A percentile compares a stretch with the other conserved stretches of the same genome.
These are phyloP conservation scores for Drosophila subsilvestris DNA, from an alignment of 2,888 invertebrate genomes.

Conservation along the genomic window DNA sequence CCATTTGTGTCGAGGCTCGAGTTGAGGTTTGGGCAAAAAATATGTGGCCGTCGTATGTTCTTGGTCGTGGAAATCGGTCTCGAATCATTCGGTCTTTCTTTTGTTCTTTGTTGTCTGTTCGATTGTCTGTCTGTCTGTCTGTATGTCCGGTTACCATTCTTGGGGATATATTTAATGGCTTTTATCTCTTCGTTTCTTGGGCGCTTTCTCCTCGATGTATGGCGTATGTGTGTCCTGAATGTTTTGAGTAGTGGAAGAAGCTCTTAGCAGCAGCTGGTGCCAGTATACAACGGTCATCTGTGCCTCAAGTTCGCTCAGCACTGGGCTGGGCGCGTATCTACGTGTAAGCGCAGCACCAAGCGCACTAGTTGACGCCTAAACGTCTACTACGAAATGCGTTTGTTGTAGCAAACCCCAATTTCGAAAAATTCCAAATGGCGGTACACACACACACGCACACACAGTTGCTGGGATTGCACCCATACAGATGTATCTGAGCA, in stretches of 20 bases:
- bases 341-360: slow-evolving; percentile 84
- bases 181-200: slow-evolving; percentile 9
- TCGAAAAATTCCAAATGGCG: slow-evolving; percentile 83
- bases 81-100: not conserved
- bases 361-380: slow-evolving; percentile 85
- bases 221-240: slow-evolving; percentile 19
- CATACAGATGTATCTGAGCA: slow-evolving; percentile 18
- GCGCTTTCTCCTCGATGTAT: slow-evolving; percentile 27
- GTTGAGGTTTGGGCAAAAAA: slow-evolving; percentile 35
- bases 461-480: not conserved
- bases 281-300: slow-evolving; percentile 9
- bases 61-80: no score
- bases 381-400: slow-evolving; percentile 85
- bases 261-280: slow-evolving; percentile 16
- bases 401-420: slow-evolving; percentile 85
- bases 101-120: not conserved
- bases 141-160: slow-evolving; percentile 2
- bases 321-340: slow-evolving; percentile 69
- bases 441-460: slow-evolving; percentile 54
- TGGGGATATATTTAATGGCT: slow-evolving; percentile 1
- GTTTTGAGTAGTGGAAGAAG: slow-evolving; percentile 16
- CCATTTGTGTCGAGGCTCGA: slow-evolving; percentile 2
- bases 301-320: slow-evolving; percentile 7
- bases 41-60: slow-evolving; percentile 35
- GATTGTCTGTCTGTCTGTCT: not conserved